Evolutionary conservation across 2,113 vertebrate species (phyloP).

Genomic region (Atlantisia rogersi): DNA sequence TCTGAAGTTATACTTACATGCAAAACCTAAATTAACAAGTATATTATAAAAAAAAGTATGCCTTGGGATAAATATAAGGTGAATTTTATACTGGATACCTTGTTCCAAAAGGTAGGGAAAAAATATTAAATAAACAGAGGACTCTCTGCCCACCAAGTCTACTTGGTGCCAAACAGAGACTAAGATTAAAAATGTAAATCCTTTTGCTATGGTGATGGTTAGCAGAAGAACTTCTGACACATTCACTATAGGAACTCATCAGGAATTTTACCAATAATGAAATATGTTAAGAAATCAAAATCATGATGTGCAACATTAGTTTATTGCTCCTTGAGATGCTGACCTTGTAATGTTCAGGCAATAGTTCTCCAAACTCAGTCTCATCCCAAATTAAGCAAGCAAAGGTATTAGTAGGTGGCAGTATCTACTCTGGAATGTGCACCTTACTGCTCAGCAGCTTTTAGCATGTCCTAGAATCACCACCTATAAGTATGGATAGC

Average conservation of each 20-base stretch:
- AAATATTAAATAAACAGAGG: not conserved
- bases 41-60: not conserved
- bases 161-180: not conserved
- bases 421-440: accelerated
- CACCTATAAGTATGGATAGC: not conserved
- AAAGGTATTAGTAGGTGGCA: not conserved
- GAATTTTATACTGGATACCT: not conserved
- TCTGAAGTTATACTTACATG: not conserved
- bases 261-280: not conserved
- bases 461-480: not conserved
- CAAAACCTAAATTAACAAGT: not conserved
- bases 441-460: not conserved
- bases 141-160: not conserved
- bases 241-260: not conserved
- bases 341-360: not conserved
- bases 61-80: not conserved
- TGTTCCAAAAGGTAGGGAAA: not conserved
- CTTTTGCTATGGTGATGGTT: not conserved
- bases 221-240: not conserved
- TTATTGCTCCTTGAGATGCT: not conserved
- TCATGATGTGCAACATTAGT: not conserved
- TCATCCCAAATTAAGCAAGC: not conserved
- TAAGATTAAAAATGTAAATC: not conserved
- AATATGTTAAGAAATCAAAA: not conserved
- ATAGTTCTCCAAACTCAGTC: not conserved